Evolutionary conservation across 2,888 invertebrate species (phyloP).

Genomic region (Drosophila peninsularis): DNA sequence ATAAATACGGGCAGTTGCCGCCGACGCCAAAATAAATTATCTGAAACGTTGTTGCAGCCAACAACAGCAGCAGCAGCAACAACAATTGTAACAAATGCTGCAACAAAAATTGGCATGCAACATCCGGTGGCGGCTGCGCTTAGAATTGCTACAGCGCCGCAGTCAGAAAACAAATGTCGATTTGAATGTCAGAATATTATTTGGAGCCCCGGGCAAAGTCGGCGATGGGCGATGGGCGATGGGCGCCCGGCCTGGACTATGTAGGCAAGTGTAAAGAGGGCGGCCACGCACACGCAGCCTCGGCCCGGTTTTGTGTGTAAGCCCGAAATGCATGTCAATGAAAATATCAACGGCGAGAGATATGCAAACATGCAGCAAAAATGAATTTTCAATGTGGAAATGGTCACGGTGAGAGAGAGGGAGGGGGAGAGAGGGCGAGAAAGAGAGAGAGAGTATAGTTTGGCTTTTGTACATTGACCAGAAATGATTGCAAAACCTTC

Average conservation of each 20-base stretch:
- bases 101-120: conserved; percentile 75
- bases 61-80: conserved; percentile 15
- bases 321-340: conserved; percentile 78
- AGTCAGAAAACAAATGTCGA: conserved; percentile 74
- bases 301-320: conserved; percentile 43
- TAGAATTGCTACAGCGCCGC: conserved; percentile 66
- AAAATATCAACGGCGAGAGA: conserved; percentile 65
- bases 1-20: conserved; percentile 66
- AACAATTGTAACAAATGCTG: conserved; percentile 35
- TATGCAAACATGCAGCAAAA: conserved; percentile 72
- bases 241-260: not conserved
- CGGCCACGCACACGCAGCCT: conserved; percentile 21
- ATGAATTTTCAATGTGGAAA: conserved; percentile 65
- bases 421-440: not conserved
- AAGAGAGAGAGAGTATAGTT: not conserved
- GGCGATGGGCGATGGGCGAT: not conserved
- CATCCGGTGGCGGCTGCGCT: conserved; percentile 73
- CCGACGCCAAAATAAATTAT: conserved; percentile 74
- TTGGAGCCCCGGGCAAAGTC: conserved; percentile 45
- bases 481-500: conserved; percentile 37
- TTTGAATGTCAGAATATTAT: conserved; percentile 78
- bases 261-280: not conserved
- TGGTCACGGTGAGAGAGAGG: not conserved
- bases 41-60: conserved; percentile 54
- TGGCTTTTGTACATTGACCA: conserved; percentile 25